phyloP scores from a whole-genome alignment of 2,888 invertebrate genomes.

The Tortrix viridana region DNA sequence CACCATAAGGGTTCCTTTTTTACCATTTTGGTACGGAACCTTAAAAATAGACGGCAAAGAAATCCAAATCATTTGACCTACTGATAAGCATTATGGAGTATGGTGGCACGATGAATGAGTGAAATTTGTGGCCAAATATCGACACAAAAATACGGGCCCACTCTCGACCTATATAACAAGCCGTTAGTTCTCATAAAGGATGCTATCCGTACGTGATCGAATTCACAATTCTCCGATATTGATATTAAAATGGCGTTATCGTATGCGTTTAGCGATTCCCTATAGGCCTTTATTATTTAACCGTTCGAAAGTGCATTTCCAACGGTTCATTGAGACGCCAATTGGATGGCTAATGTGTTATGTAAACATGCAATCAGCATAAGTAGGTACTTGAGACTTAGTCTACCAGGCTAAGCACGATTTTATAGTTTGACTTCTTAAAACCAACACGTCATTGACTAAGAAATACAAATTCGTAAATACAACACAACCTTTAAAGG shows the following conservation, averaged over 20 bases:
- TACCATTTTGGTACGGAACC: too few species aligned
- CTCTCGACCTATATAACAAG: slow-evolving; percentile 54
- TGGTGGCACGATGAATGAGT: slow-evolving; percentile 38
- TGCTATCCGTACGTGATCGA: slow-evolving; percentile 65
- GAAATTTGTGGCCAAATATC: slow-evolving; percentile 63
- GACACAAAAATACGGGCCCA: slow-evolving; percentile 51
- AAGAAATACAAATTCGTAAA: too few species aligned
- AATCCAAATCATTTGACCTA: slow-evolving; percentile 17
- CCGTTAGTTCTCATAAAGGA: slow-evolving; percentile 71
- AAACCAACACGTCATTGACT: too few species aligned
- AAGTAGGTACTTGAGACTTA: slow-evolving; percentile 1
- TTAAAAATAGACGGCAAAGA: too few species aligned
- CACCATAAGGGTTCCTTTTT: too few species aligned
- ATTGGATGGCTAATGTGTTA: slow-evolving; percentile 21
- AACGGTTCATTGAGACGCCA: slow-evolving; percentile 46
- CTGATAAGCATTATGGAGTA: slow-evolving; percentile 10
- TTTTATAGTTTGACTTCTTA: too few species aligned
- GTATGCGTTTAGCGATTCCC: slow-evolving; percentile 61
- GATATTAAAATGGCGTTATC: slow-evolving; percentile 57
- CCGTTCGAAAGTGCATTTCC: slow-evolving; percentile 64
- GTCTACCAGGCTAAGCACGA: background rate
- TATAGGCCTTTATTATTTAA: slow-evolving; percentile 59
- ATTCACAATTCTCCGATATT: slow-evolving; percentile 55
- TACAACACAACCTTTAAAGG: too few species aligned
- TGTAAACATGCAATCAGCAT: slow-evolving; percentile 4